Percentiles rank a stretch among this genome's conserved stretches.
Conservation (phyloP, 2,797 vertebrate genomes). For the Gallirallus australis region DNA sequence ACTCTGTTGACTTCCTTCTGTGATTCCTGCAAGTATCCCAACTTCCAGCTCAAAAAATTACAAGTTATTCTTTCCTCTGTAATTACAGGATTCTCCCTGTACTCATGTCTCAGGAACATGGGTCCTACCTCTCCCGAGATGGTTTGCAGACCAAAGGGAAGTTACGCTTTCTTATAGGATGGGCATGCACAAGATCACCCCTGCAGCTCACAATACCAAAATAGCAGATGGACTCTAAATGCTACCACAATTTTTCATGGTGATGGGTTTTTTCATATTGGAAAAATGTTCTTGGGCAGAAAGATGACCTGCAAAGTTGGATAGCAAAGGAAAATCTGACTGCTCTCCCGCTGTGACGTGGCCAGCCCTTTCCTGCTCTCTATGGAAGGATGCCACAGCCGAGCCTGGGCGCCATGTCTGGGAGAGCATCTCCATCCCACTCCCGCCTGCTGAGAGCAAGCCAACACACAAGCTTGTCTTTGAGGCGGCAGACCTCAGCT, state of each 20-base stretch:
- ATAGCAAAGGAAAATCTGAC: neutral
- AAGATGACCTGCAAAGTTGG: neutral
- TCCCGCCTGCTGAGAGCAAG: neutral
- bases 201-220: neutral
- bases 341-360: rapidly evolving
- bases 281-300: neutral
- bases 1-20: neutral
- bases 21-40: neutral
- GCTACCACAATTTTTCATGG: neutral
- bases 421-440: neutral
- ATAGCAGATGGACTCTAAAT: neutral
- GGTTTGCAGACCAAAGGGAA: neutral
- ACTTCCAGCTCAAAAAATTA: neutral
- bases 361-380: neutral
- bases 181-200: neutral
- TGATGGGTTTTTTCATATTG: neutral
- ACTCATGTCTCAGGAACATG: neutral
- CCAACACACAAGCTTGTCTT: rapidly evolving
- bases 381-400: rapidly evolving
- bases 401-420: rapidly evolving
- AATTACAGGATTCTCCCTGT: neutral
- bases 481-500: neutral
- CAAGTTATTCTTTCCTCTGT: neutral
- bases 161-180: neutral
- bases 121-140: neutral